phyloP scores from a whole-genome alignment of 2,113 vertebrate genomes.

The Excalfactoria chinensis region DNA sequence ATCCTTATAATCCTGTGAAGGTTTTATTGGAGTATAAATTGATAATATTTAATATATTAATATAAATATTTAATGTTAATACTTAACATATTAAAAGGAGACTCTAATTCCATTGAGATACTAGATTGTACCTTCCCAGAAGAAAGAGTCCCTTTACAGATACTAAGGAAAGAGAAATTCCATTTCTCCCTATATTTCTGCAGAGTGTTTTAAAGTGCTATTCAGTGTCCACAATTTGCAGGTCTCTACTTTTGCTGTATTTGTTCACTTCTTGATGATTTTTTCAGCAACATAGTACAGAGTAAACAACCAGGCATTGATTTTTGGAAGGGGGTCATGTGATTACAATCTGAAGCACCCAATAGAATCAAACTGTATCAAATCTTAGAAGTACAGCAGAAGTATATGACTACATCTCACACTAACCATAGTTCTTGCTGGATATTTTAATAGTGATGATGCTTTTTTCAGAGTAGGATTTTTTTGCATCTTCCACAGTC shows the following conservation, averaged over 20 bases:
- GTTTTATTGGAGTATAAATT: neutral
- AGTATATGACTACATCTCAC: neutral
- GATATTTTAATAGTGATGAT: neutral
- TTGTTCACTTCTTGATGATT: neutral
- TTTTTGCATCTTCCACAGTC: neutral
- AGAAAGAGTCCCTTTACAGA: neutral
- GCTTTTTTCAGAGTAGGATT: neutral
- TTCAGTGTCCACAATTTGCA: neutral
- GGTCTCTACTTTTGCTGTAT: neutral
- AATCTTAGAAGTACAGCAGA: neutral
- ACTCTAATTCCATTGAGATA: rapidly evolving
- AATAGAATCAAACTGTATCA: neutral
- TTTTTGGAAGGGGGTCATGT: neutral
- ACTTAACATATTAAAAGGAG: neutral
- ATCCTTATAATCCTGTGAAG: neutral
- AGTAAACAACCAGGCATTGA: neutral
- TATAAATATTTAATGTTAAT: too few relatives aligned
- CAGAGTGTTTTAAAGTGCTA: neutral
- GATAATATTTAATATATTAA: too few relatives aligned
- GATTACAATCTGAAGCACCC: neutral
- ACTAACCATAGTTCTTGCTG: neutral
- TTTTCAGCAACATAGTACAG: rapidly evolving
- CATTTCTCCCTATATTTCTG: neutral
- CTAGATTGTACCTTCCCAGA: neutral
- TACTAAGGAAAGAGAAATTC: neutral